Evolutionary conservation across 2,797 vertebrate genomes (phyloP).

Genomic region (Danio jaintianensis): DNA sequence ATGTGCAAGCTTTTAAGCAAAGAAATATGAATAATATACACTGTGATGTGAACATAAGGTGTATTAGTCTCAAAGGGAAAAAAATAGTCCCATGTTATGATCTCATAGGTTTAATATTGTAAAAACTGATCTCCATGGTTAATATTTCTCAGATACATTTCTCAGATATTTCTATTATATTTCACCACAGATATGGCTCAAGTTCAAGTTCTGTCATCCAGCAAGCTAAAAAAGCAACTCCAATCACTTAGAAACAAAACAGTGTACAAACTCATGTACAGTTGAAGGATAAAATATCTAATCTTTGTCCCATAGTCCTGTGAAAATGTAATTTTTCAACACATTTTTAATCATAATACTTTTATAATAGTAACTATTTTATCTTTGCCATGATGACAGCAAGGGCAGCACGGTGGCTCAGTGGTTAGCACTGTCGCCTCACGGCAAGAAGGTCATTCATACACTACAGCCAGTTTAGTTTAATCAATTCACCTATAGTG

Average conservation of each 20-base stretch:
- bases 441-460: too few species aligned
- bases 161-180: background rate
- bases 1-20: background rate
- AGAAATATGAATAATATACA: background rate
- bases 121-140: background rate
- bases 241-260: constrained; percentile 1
- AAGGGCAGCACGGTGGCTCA: too few species aligned
- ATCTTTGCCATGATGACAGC: too few species aligned
- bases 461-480: too few species aligned
- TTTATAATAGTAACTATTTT: too few species aligned
- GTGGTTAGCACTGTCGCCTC: too few species aligned
- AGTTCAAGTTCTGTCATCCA: background rate
- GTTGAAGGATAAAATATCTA: too few species aligned
- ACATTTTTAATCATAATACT: too few species aligned
- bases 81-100: background rate
- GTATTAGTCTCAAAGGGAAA: background rate
- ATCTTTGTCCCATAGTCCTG: too few species aligned
- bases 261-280: too few species aligned
- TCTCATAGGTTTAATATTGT: background rate
- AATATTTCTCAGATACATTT: background rate
- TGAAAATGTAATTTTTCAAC: too few species aligned
- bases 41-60: background rate
- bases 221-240: constrained; percentile 8
- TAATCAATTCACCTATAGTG: too few species aligned
- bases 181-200: background rate